Base-by-base conservation (phyloP, 2,888 invertebrate genomes). In the Synanthedon vespiformis region DNA sequence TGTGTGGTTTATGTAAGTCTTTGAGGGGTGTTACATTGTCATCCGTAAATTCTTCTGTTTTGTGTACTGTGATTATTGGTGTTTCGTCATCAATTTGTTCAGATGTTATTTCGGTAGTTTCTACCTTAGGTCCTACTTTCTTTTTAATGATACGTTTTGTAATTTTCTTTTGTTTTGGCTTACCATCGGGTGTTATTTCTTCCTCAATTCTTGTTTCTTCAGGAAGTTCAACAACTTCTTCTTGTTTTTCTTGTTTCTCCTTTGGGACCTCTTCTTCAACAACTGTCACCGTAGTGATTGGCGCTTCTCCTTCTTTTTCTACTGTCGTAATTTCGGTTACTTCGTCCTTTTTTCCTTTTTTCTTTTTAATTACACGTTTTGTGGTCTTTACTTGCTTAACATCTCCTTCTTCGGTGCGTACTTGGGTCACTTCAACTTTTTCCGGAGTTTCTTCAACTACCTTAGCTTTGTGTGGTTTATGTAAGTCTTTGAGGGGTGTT, bases 251-350 rank as follows among this genome's bases (percentile, higher is more conserved):
- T n/a, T n/a, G n/a, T n/a, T n/a, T n/a, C n/a, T n/a, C n/a, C 53
- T 79, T 76, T 16, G 74, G 57, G 27, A 80, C 53, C 55, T 47
- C 40, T 49, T 58, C 53, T 44, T 65, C 61, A 0, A n/a, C n/a
- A n/a, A 58, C 55, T 22, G 55, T 61, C 0, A 73, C 70, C 2
- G 72, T 70, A 0, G 68, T 70, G 56, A 67, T 65, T 1, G 56
- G 52, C 13, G 51, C 51, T 22, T 54, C 52, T 0, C 47, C 50
- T 16, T 71, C 61, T 73, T 78, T 14, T 67, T 57, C 22, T 65
- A 55, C 60, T 63, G 66, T 73, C 61, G 76, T 77, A 64, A 78
- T 81, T 72, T 69, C 74, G 64, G 65, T 83, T 59, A 75, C 79
- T 71, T 64, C 72, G 62, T 56, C 51, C 50, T 56, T 59, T 5